Conservation (phyloP, 2,888 invertebrate species). For the Drosophila lacicola region DNA sequence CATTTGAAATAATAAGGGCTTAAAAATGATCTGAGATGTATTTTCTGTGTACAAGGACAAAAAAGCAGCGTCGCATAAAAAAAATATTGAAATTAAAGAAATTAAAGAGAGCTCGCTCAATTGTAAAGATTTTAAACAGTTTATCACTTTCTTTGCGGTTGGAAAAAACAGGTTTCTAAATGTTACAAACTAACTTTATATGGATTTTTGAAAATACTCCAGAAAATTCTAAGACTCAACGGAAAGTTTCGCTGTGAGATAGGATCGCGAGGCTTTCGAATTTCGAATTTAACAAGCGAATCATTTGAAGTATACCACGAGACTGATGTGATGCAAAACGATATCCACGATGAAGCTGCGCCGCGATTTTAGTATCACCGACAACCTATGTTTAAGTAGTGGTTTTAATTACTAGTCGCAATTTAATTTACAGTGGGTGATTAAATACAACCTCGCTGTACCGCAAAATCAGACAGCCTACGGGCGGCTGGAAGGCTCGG, state of each 20-base stretch:
- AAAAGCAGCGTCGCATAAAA: too few relatives aligned
- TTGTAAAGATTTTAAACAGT: too few relatives aligned
- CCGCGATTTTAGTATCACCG: constrained; percentile 6
- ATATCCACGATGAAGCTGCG: background rate
- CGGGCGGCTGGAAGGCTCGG: constrained; percentile 24
- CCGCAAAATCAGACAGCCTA: constrained; percentile 22
- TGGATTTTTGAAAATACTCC: background rate
- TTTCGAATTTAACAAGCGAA: constrained; percentile 17
- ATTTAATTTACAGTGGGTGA: constrained; percentile 31
- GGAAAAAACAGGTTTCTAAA: too few relatives aligned
- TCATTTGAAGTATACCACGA: constrained; percentile 23
- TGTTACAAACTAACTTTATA: too few relatives aligned
- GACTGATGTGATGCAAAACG: constrained; percentile 37
- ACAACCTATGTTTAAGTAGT: constrained; percentile 27
- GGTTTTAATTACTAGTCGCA: constrained; percentile 45
- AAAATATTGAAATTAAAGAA: too few relatives aligned
- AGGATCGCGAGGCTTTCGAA: background rate
- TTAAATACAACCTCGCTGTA: constrained; percentile 36
- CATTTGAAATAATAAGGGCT: too few relatives aligned
- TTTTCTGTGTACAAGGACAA: too few relatives aligned
- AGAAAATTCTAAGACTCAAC: background rate
- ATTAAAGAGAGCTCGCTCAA: too few relatives aligned
- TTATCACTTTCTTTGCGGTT: too few relatives aligned
- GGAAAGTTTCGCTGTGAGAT: background rate
- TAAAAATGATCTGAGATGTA: too few relatives aligned